Evolutionary conservation across 2,888 invertebrate species (phyloP), one percentile per base, ranked within the genome.

Genomic region (Sthenelais limicola): DNA sequence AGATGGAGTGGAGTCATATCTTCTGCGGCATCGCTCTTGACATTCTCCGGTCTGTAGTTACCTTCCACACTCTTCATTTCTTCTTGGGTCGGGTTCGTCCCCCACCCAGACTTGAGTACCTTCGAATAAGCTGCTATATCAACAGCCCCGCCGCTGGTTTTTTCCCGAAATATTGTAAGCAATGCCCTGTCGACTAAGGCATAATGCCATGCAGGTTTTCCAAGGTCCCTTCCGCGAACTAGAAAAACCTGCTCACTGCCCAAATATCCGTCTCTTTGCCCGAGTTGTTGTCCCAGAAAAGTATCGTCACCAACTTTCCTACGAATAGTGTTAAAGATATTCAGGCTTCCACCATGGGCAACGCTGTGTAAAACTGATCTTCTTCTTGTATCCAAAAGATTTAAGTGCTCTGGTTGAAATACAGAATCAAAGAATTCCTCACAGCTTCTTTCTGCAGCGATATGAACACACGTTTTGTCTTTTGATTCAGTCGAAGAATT

Each of bases 1-100:
- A 68, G 26, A 33, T 68, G 68, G 30, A 68, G 49, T 3, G 68
- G 68, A 9, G 48, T 68, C 68, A 68, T 68, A n/a, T 68, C 68
- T 7, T n/a, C 3, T 56, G 56, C 32, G 5, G 56, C 30, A 15
- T 56, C 32, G 12, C 33, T 33, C 18, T 5, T 12, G 7, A 56
- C 15, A 21, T 28, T 56, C 4, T 21, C 32, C 32, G 24, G 18
- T 18, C 33, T 33, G 18, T 33, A 56, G 18, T 18, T 56, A 33
- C 32, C 12, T 33, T 56, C 56, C 33, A 56, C 32, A 32, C 18
- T 33, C 7, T 18, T 30, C 15, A 56, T 33, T 21, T 56, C 33
- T 9, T 56, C 30, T 15, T n/a, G 5, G 7, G 56, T 18, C 5
- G 56, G 68, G 43, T 5, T 18, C 4, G 4, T 33, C 18, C 68